Percentiles rank a stretch among this genome's conserved stretches.
phyloP scores from a whole-genome alignment of 1,140 invertebrate species.

The Asobara japonica region DNA sequence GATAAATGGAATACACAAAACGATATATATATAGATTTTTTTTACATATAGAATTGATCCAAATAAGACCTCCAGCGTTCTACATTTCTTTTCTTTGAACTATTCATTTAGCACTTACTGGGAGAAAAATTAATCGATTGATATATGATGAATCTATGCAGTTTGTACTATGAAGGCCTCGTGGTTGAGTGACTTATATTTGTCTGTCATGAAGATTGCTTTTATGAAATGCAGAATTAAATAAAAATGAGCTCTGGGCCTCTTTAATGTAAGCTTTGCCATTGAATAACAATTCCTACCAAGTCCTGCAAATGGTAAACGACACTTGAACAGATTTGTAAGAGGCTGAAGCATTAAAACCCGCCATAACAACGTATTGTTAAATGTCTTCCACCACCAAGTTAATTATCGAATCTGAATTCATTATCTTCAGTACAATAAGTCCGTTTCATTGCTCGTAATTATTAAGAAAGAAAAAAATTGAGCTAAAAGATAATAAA shows the following conservation, averaged over 20 bases:
- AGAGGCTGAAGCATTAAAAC: not conserved
- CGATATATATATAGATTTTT: too few relatives aligned
- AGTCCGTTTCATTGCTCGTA: not conserved
- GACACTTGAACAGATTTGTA: not conserved
- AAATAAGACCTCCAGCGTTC: too few relatives aligned
- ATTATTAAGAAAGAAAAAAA: constrained; percentile 18
- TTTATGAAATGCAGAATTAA: not conserved
- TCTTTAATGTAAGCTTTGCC: not conserved
- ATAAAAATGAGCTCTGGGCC: not conserved
- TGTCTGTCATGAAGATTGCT: too few relatives aligned
- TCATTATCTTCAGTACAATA: constrained; percentile 10
- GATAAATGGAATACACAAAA: too few relatives aligned
- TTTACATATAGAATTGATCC: too few relatives aligned
- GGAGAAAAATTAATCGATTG: too few relatives aligned
- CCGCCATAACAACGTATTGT: constrained; percentile 13
- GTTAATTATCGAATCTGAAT: constrained; percentile 19
- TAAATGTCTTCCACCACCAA: not conserved
- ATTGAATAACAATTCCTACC: not conserved
- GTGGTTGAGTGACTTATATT: too few relatives aligned
- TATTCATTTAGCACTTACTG: too few relatives aligned
- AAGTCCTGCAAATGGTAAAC: not conserved
- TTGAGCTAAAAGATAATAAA: not conserved
- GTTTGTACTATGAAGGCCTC: too few relatives aligned
- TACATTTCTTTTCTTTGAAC: too few relatives aligned
- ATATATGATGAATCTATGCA: too few relatives aligned